These are phyloP conservation scores for Nyctibius grandis DNA, from an alignment of 2,797 vertebrate genomes.

Conservation along the genomic window DNA sequence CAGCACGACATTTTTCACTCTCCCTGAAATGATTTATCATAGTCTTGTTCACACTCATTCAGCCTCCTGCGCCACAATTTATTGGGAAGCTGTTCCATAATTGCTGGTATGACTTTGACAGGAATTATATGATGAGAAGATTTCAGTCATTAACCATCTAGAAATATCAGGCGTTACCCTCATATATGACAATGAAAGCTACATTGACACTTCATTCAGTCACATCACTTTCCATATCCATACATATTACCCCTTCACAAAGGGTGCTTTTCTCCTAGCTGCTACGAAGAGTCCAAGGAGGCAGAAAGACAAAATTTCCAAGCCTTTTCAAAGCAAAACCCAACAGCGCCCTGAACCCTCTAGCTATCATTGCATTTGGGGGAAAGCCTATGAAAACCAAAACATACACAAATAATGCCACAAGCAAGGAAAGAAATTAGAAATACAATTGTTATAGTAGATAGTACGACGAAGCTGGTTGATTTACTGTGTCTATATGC, in stretches of 20 bases:
- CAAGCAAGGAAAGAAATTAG: neutral
- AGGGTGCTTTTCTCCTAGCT: neutral
- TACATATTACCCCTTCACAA: neutral
- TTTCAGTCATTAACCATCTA: slow-evolving; percentile 19
- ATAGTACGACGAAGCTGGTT: neutral
- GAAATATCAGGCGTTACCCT: slow-evolving; percentile 20
- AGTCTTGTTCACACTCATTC: neutral
- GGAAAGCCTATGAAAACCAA: neutral
- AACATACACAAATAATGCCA: neutral
- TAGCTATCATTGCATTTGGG: neutral
- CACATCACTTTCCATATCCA: neutral
- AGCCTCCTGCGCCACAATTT: neutral
- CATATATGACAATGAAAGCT: neutral
- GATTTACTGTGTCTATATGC: neutral
- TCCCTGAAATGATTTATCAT: slow-evolving; percentile 18
- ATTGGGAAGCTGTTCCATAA: slow-evolving; percentile 24
- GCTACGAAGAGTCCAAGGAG: neutral
- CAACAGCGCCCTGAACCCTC: accelerated
- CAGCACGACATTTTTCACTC: neutral
- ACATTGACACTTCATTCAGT: neutral
- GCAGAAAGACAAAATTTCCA: neutral
- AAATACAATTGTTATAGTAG: neutral
- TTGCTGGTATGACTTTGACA: slow-evolving; percentile 40
- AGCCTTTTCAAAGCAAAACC: neutral
- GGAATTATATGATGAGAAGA: slow-evolving; percentile 6